Conservation (phyloP, 2,797 vertebrate species). For the Brachyalestes nurse region DNA sequence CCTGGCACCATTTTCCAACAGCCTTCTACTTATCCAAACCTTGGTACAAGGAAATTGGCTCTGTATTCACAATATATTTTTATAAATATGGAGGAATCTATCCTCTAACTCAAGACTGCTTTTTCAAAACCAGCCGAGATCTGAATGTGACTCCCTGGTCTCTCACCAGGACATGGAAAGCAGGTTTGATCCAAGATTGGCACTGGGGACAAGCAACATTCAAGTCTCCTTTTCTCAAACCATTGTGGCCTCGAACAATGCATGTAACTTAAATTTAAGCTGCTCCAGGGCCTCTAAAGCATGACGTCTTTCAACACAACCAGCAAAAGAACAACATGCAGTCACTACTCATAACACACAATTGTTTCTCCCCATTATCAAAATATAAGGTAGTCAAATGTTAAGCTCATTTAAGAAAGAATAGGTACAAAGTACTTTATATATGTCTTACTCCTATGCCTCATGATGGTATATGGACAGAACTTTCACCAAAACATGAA, state of each 20-base stretch:
- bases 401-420: not conserved
- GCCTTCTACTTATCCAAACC: not conserved
- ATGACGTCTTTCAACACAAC: not conserved
- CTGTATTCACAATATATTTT: not conserved
- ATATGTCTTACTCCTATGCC: no score
- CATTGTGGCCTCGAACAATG: not conserved
- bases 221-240: not conserved
- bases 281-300: not conserved
- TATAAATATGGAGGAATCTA: not conserved
- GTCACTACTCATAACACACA: not conserved
- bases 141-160: not conserved
- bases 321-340: not conserved
- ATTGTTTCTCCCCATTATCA: not conserved
- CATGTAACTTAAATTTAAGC: not conserved
- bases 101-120: not conserved
- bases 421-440: no score
- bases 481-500: no score
- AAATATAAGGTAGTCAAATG: not conserved
- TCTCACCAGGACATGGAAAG: not conserved
- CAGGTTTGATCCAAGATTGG: not conserved
- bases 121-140: not conserved
- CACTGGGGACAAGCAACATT: not conserved
- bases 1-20: not conserved
- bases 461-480: no score
- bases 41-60: not conserved